Percentiles rank a stretch among this genome's conserved stretches.
Conservation (phyloP, 1,140 invertebrate genomes). For the Neodiprion virginianus region DNA sequence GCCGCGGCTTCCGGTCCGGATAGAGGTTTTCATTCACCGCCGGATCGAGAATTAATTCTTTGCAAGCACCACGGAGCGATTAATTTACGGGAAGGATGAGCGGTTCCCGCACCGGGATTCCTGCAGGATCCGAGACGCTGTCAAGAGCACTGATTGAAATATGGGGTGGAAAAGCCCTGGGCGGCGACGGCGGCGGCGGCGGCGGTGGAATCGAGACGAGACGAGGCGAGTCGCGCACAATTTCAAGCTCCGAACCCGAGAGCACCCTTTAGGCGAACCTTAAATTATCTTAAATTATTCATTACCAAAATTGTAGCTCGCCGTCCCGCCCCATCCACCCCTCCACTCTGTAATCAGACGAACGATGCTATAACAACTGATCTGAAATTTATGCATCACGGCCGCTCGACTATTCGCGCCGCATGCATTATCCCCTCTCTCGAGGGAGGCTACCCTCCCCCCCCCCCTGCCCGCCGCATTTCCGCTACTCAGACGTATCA, state of each 20-base stretch:
- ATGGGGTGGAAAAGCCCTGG: conserved; percentile 52
- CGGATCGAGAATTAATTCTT: conserved; percentile 46
- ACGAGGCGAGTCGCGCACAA: conserved; percentile 38
- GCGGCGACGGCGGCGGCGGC: conserved; percentile 45
- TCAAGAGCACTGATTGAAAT: conserved; percentile 58
- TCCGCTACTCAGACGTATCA: too few relatives aligned
- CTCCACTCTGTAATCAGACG: conserved; percentile 26
- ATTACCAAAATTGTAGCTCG: conserved; percentile 47
- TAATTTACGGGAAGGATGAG: conserved; percentile 42
- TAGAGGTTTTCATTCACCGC: neutral
- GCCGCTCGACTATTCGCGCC: neutral
- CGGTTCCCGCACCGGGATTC: conserved; percentile 31
- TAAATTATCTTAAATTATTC: conserved; percentile 55
- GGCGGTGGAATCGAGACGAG: conserved; percentile 32
- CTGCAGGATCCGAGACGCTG: conserved; percentile 35
- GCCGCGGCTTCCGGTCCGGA: neutral
- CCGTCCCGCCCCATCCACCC: conserved; percentile 32
- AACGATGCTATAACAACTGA: conserved; percentile 9
- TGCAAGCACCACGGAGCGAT: conserved; percentile 51
- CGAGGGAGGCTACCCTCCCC: too few relatives aligned
- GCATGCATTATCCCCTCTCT: neutral
- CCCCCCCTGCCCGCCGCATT: too few relatives aligned
- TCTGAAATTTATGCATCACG: conserved; percentile 16
- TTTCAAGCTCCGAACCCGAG: conserved; percentile 47
- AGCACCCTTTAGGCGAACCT: conserved; percentile 45